A percentile compares a stretch with the other conserved stretches of the same genome.
These are phyloP conservation scores for Amorpha juglandis DNA, from an alignment of 2,888 invertebrate species.

Conservation along the genomic window DNA sequence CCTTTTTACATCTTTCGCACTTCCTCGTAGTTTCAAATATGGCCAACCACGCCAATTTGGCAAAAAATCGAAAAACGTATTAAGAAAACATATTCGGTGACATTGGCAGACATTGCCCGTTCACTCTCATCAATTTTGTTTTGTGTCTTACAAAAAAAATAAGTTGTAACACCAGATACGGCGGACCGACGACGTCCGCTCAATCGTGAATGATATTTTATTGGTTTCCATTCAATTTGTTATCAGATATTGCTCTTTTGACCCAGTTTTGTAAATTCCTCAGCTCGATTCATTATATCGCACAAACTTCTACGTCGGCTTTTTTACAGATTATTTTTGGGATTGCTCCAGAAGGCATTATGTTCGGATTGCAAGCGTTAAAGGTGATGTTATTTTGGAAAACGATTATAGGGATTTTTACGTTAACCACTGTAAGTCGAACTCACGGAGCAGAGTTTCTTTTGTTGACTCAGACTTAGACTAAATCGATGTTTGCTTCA, in stretches of 20 bases:
- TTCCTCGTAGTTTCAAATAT: too few relatives aligned
- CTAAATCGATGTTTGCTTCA: too few relatives aligned
- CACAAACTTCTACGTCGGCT: slow-evolving; percentile 5
- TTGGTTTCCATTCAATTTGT: slow-evolving; percentile 40
- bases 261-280: slow-evolving; percentile 28
- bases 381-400: background rate
- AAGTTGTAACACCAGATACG: slow-evolving; percentile 9
- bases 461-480: too few relatives aligned
- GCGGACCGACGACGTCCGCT: slow-evolving; percentile 31
- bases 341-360: background rate
- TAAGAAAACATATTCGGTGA: background rate
- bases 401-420: background rate
- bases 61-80: background rate
- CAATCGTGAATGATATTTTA: slow-evolving; percentile 47
- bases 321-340: slow-evolving; percentile 3
- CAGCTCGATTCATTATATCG: slow-evolving; percentile 21
- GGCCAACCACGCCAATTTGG: too few relatives aligned
- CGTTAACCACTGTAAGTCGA: too few relatives aligned
- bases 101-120: background rate
- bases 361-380: background rate
- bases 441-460: too few relatives aligned
- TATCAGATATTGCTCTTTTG: slow-evolving; percentile 30
- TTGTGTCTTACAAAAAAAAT: slow-evolving; percentile 23
- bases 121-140: slow-evolving; percentile 15
- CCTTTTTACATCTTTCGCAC: too few relatives aligned